phyloP scores from a whole-genome alignment of 2,113 vertebrate genomes.

The Forbesichthys papilliferus region DNA sequence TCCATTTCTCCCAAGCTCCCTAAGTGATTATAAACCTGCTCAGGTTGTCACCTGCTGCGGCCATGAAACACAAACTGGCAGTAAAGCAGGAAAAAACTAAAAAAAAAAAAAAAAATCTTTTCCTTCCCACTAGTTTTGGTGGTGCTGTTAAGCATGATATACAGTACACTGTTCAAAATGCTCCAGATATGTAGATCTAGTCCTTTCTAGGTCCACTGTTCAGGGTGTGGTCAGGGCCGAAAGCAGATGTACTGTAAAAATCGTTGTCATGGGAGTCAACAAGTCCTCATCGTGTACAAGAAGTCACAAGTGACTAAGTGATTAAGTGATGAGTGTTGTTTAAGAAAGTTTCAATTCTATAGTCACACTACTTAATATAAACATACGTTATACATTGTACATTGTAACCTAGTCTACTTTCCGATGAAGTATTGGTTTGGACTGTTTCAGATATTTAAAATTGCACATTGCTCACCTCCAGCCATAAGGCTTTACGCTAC shows the following conservation, averaged over 20 bases:
- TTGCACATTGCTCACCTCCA: no score
- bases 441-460: no score
- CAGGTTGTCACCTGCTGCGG: constrained; percentile 63
- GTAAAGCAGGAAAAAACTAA: constrained; percentile 39
- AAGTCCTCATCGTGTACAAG: no score
- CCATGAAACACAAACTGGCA: constrained; percentile 70
- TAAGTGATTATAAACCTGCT: constrained; percentile 55
- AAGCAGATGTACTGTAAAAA: constrained; percentile 15
- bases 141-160: constrained; percentile 18
- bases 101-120: constrained; percentile 3
- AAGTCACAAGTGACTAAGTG: no score
- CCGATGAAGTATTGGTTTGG: no score
- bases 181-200: constrained; percentile 11
- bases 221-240: constrained; percentile 24
- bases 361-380: no score
- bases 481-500: no score
- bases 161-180: constrained; percentile 19
- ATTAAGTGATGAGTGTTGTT: no score
- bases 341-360: no score
- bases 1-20: constrained; percentile 17
- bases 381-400: no score
- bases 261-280: no score
- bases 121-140: constrained; percentile 18
- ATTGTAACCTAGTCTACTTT: no score
- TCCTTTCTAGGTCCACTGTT: background rate